phyloP scores from a whole-genome alignment of 2,113 vertebrate species.

The Eretmochelys imbricata region DNA sequence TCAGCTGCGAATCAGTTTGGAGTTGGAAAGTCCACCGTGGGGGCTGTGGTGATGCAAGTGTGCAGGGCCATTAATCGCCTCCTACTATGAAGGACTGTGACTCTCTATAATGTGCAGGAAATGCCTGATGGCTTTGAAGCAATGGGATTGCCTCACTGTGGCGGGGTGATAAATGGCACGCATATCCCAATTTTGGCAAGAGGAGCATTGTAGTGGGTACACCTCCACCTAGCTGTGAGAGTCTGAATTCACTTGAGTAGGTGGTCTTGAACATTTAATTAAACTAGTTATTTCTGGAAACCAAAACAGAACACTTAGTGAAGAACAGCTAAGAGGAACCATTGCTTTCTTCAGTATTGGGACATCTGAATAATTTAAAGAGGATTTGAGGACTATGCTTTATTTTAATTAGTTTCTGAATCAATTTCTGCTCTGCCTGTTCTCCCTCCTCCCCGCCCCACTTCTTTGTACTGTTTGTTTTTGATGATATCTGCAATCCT shows the following conservation, averaged over 20 bases:
- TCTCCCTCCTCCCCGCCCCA: not conserved
- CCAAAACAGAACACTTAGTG: slow-evolving; percentile 56
- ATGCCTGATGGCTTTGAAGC: too few relatives aligned
- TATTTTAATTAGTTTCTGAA: slow-evolving; percentile 79
- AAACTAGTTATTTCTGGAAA: slow-evolving; percentile 64
- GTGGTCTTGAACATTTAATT: slow-evolving; percentile 69
- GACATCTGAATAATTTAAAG: slow-evolving; percentile 74
- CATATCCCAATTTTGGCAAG: too few relatives aligned
- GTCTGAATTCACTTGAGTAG: slow-evolving; percentile 46
- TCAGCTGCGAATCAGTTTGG: too few relatives aligned
- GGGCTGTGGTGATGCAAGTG: too few relatives aligned
- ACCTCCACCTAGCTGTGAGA: not conserved
- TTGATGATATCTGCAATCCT: slow-evolving; percentile 74
- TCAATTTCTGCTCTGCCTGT: slow-evolving; percentile 62
- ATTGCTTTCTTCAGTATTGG: slow-evolving; percentile 42
- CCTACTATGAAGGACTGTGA: too few relatives aligned
- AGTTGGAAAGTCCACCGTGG: too few relatives aligned
- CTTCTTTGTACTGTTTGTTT: slow-evolving; percentile 67
- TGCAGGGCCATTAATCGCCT: too few relatives aligned
- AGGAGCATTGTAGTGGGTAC: too few relatives aligned
- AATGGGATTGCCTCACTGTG: too few relatives aligned
- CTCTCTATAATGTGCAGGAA: too few relatives aligned
- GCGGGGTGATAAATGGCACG: too few relatives aligned
- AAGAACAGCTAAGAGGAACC: slow-evolving; percentile 21
- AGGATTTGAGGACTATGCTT: slow-evolving; percentile 66